Evolutionary conservation across 2,888 invertebrate species (phyloP), one percentile per base, ranked within the genome.

Genomic region (Acrobasis repandana): DNA sequence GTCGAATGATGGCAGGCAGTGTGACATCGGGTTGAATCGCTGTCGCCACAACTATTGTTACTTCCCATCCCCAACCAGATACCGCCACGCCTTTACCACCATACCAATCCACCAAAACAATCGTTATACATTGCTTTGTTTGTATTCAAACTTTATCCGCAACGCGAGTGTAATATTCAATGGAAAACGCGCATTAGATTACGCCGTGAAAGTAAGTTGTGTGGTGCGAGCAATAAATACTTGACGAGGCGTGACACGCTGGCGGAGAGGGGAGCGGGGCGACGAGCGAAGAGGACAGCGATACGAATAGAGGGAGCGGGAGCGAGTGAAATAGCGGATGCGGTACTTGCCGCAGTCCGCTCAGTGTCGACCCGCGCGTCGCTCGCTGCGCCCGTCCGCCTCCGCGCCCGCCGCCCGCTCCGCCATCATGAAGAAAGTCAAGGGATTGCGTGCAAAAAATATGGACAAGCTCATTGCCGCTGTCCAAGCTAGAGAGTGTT

Each of bases 381-480:
- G 79, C 79, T 81, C 67, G 69, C 64, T 61, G 49, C 68, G 69
- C 80, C 69, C 71, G 80, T 58, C 65, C 77, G 74, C 76, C 73
- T 61, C 66, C 82, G 84, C 85, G 79, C 58, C 71, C 88, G 87
- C 89, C 89, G 77, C 64, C 74, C 82, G 85, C 83, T 76, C 67
- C 74, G 78, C 77, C 72, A 83, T 83, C 71, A 83, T 83, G 80
- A 81, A 77, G 67, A 90, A 90, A 79, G 74, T 74, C 58, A 87
- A 85, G 73, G 86, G 87, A 62, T 82, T 84, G 56, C 76, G 88
- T 34, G 80, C 86, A 51, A 89, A 90, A 66, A 89, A 90, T 65
- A 88, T 90, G 88, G 90, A 91, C 68, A 90, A 86, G 67, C 82
- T 91, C 0, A 91, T 92, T 56, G 87, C 86, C n/a, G 91, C 92